phyloP scores from a whole-genome alignment of 1,140 invertebrate genomes.

The Sogatella furcifera region DNA sequence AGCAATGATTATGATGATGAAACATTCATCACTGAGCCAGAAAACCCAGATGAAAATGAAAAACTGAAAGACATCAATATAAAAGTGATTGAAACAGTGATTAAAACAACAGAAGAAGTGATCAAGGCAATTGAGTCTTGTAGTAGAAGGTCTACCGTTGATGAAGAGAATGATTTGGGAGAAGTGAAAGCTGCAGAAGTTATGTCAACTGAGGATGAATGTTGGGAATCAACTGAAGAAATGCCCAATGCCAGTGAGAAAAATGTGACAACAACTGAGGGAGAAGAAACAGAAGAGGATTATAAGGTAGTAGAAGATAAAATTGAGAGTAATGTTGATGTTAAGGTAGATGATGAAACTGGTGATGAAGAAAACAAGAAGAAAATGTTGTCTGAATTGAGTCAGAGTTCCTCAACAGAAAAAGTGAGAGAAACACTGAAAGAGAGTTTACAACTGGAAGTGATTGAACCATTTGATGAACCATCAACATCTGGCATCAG shows the following conservation, averaged over 20 bases:
- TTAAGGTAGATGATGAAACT: conserved; percentile 5
- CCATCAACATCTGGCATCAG: conserved; percentile 15
- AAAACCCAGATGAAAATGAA: neutral
- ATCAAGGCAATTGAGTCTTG: neutral
- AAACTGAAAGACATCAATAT: neutral
- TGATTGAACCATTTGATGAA: conserved; percentile 10
- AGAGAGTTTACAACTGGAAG: conserved; percentile 12
- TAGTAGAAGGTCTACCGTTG: neutral
- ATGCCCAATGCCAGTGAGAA: conserved; percentile 24
- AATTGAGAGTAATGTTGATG: conserved; percentile 4
- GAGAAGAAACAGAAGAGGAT: conserved; percentile 11
- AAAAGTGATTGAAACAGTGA: conserved; percentile 9
- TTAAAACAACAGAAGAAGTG: neutral
- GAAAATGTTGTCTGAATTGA: neutral
- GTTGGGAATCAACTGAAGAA: conserved; percentile 16
- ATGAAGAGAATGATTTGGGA: conserved; percentile 23
- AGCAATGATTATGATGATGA: conserved; percentile 23
- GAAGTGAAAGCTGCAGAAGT: conserved; percentile 38
- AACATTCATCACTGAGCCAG: conserved; percentile 19
- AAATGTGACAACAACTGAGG: conserved; percentile 12
- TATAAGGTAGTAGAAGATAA: conserved; percentile 3
- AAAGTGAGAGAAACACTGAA: conserved; percentile 9
- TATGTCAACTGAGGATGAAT: conserved; percentile 28
- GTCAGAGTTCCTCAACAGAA: neutral
- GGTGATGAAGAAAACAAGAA: neutral